Evolutionary conservation across 2,797 vertebrate species (phyloP).

Genomic region (Enteromius unitaeniatus): DNA sequence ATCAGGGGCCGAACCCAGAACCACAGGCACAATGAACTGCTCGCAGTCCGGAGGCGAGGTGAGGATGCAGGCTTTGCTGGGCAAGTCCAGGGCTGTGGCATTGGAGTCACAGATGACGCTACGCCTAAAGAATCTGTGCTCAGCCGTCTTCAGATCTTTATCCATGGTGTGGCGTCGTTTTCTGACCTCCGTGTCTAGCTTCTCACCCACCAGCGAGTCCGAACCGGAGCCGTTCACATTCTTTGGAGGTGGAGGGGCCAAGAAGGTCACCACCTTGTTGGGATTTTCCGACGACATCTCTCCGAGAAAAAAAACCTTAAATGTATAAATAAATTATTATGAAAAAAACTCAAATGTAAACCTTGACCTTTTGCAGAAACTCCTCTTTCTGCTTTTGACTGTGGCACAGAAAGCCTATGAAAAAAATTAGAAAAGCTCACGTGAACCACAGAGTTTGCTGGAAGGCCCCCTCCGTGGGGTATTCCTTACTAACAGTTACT

Average conservation of each 20-base stretch:
- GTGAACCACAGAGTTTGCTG: slow-evolving; percentile 45
- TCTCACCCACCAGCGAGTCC: slow-evolving; percentile 86
- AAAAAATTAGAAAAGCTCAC: slow-evolving; percentile 37
- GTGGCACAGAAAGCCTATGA: slow-evolving; percentile 14
- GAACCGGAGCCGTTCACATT: slow-evolving; percentile 93
- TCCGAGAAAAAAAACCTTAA: slow-evolving; percentile 40
- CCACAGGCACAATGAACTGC: slow-evolving; percentile 46
- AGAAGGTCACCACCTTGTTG: slow-evolving; percentile 73
- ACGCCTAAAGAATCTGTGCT: slow-evolving; percentile 96
- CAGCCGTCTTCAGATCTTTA: slow-evolving; percentile 90
- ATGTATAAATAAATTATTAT: slow-evolving; percentile 65
- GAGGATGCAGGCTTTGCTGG: slow-evolving; percentile 86
- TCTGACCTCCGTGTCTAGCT: slow-evolving; percentile 83
- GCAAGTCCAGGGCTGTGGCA: slow-evolving; percentile 92
- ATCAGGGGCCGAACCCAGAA: slow-evolving; percentile 49
- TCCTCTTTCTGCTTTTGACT: slow-evolving; percentile 35
- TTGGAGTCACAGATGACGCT: slow-evolving; percentile 99
- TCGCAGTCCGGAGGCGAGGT: slow-evolving; percentile 81
- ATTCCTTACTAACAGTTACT: slow-evolving; percentile 62
- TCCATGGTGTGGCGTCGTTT: slow-evolving; percentile 98
- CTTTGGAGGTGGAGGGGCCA: slow-evolving; percentile 81
- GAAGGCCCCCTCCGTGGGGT: slow-evolving; percentile 43
- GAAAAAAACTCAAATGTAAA: slow-evolving; percentile 54
- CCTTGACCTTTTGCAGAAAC: slow-evolving; percentile 45
- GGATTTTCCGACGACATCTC: slow-evolving; percentile 77